These are phyloP conservation scores for Todiramphus chloris DNA, from an alignment of 2,113 vertebrate species.

Conservation along the genomic window DNA sequence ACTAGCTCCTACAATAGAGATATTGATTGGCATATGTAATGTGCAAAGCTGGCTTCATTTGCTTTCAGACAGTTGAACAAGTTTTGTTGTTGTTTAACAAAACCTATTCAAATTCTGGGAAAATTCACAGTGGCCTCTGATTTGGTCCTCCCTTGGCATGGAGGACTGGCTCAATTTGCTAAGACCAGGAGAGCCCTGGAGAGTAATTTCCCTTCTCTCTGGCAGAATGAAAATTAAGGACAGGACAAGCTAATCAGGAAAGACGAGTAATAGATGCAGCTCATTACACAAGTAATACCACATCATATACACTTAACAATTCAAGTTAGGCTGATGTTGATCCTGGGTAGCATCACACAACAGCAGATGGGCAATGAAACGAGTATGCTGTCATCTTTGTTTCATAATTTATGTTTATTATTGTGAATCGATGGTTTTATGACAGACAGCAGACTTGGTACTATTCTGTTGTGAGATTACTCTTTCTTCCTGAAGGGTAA, in stretches of 20 bases:
- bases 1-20: not conserved
- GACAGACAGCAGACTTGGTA: not conserved
- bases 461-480: not conserved
- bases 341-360: not conserved
- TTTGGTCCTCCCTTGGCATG: not conserved
- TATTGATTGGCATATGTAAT: not conserved
- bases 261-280: not conserved
- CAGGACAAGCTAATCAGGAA: not conserved
- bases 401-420: not conserved
- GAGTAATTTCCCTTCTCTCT: not conserved
- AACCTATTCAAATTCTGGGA: not conserved
- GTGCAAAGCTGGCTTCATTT: not conserved
- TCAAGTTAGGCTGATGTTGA: not conserved
- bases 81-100: not conserved
- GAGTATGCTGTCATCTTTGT: not conserved
- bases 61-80: not conserved
- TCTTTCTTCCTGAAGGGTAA: not conserved
- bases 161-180: not conserved
- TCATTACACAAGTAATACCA: not conserved
- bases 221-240: constrained; percentile 8
- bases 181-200: not conserved
- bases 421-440: not conserved
- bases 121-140: not conserved
- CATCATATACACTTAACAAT: not conserved
- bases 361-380: not conserved